These are phyloP conservation scores for Anoplius nigerrimus DNA, from an alignment of 2,888 invertebrate species.

Conservation along the genomic window DNA sequence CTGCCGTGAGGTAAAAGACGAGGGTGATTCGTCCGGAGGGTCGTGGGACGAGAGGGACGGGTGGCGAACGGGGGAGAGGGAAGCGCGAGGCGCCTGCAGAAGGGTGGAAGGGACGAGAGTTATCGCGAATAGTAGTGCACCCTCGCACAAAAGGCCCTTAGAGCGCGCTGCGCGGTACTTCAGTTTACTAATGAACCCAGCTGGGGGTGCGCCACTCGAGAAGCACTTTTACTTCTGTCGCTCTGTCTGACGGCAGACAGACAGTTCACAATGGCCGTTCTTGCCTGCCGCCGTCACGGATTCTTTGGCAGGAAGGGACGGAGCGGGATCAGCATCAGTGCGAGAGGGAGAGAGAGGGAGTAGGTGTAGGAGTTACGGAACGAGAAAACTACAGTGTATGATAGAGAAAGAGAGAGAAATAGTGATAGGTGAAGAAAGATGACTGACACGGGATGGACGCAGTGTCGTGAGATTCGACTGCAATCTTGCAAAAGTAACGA, in stretches of 20 bases:
- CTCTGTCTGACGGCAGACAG: slow-evolving; percentile 58
- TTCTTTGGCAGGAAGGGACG: slow-evolving; percentile 1
- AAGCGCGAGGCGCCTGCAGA: slow-evolving; percentile 9
- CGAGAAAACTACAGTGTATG: no score
- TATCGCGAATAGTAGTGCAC: slow-evolving; percentile 51
- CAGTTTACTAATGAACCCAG: slow-evolving; percentile 69
- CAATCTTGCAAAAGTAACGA: slow-evolving; percentile 9
- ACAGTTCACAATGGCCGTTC: slow-evolving; percentile 22
- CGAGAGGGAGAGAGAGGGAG: not conserved
- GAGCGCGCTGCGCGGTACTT: slow-evolving; percentile 57
- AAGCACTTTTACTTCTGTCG: slow-evolving; percentile 70
- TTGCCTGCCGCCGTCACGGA: slow-evolving; percentile 3
- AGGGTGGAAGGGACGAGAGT: slow-evolving; percentile 40
- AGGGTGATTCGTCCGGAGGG: not conserved
- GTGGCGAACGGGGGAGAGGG: slow-evolving; percentile 13
- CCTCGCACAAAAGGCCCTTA: slow-evolving; percentile 63
- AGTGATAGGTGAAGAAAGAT: not conserved
- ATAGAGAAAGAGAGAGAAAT: not conserved
- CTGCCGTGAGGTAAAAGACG: not conserved
- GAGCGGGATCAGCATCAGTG: not conserved
- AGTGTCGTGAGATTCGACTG: slow-evolving; percentile 2
- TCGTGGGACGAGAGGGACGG: slow-evolving; percentile 29
- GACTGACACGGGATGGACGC: not conserved
- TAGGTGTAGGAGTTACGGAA: not conserved
- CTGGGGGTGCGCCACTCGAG: slow-evolving; percentile 63